Base-by-base conservation (phyloP, 2,888 invertebrate species). In the Oscheius sp. region DNA sequence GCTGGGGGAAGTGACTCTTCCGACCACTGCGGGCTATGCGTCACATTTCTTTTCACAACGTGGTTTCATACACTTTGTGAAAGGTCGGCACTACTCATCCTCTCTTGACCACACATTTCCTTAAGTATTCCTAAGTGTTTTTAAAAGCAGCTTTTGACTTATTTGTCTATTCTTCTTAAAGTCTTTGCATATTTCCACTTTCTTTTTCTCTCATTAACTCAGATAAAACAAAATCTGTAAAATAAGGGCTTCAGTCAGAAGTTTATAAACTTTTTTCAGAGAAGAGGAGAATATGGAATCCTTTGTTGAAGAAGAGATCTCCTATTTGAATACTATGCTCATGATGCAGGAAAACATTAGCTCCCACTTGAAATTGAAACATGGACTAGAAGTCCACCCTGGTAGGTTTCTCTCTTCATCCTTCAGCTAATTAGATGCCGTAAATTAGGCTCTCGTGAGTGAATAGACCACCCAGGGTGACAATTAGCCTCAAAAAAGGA, bases 291-390 rank as follows among this genome's bases (percentile, higher is more conserved):
- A 17, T 29, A 61, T 61, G 61, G 61, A 61, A 15, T 25, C 42
- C 61, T 45, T 61, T 27, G 45, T 45, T 20, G 61, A 61, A n/a
- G 61, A 61, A n/a, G 61, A 61, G 31, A 42, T 61, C 31, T 29
- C 29, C 31, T 61, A 61, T 42, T 29, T 61, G 42, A 61, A 61
- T 42, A 61, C 61, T 3, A 61, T 61, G 61, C 42, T 61, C 45
- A 61, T 61, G 61, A 61, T 61, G 61, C 61, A 61, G 45, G 61
- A 61, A 29, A 61, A 61, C 25, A 61, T 61, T 31, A 45, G 27
- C 31, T 45, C 45, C 12, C 61, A 61, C 29, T 31, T 61, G 15
- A 61, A 61, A 17, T n/a, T 61, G 29, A 61, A 61, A 17, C 61
- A 61, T n/a, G 61, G 61, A 4, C 10, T 61, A 4, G 61, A 61